These are phyloP conservation scores for Drosophila mimetica DNA, from an alignment of 2,888 invertebrate genomes.

Conservation along the genomic window DNA sequence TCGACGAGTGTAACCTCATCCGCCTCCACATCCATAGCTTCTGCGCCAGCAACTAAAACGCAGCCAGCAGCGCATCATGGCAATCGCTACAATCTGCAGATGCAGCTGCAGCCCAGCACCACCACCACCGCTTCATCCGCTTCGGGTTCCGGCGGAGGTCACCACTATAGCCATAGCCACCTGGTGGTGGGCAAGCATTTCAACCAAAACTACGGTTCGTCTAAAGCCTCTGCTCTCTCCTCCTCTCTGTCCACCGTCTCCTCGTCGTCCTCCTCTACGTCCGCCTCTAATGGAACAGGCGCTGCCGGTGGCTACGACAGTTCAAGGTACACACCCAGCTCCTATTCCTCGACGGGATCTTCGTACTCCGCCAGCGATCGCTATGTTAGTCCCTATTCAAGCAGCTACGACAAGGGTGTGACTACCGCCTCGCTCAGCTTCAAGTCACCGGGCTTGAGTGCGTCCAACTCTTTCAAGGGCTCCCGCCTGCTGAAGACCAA, in stretches of 20 bases:
- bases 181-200: constrained; percentile 60
- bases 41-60: constrained; percentile 46
- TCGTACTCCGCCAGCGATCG: constrained; percentile 80
- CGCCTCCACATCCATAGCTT: constrained; percentile 43
- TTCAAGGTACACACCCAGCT: constrained; percentile 72
- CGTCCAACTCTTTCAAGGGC: constrained; percentile 77
- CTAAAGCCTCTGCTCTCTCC: constrained; percentile 64
- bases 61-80: constrained; percentile 31
- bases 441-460: constrained; percentile 65
- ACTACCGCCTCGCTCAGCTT: constrained; percentile 84
- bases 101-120: constrained; percentile 35
- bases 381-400: constrained; percentile 83
- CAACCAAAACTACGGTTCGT: constrained; percentile 51
- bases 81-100: constrained; percentile 44
- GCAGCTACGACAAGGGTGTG: constrained; percentile 84
- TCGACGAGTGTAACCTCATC: constrained; percentile 37
- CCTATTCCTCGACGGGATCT: constrained; percentile 63
- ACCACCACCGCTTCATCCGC: background rate
- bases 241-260: constrained; percentile 53
- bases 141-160: constrained; percentile 11
- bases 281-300: constrained; percentile 38
- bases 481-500: constrained; percentile 75
- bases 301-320: constrained; percentile 71
- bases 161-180: constrained; percentile 64
- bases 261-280: constrained; percentile 39